Percentiles rank a stretch among this genome's conserved stretches.
These are phyloP conservation scores for Zaprionus africanus DNA, from an alignment of 1,140 invertebrate species.

Conservation along the genomic window DNA sequence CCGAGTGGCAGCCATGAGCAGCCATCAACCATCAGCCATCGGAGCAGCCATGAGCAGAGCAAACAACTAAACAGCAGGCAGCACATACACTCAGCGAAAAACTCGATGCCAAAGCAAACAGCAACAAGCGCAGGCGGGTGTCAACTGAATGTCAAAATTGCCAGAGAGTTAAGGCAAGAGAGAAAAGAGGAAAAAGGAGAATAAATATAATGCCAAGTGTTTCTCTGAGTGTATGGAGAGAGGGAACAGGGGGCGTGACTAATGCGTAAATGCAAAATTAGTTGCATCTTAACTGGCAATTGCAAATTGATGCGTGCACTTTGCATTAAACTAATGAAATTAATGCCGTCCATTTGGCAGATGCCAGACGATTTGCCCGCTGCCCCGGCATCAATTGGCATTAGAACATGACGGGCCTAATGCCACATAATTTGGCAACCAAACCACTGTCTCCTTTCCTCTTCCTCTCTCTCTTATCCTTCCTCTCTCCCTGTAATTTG, in stretches of 20 bases:
- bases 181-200: no score
- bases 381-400: background rate
- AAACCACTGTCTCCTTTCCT: background rate
- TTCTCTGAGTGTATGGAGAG: background rate
- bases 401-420: background rate
- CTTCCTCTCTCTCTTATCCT: background rate
- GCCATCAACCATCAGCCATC: conserved; percentile 21
- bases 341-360: conserved; percentile 19
- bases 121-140: background rate
- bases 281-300: conserved; percentile 36
- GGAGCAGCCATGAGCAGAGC: conserved; percentile 34
- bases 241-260: background rate
- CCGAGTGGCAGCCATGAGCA: conserved; percentile 24
- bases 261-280: conserved; percentile 44
- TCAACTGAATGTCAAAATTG: conserved; percentile 3
- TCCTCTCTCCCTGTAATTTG: background rate
- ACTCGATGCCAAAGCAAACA: conserved; percentile 3
- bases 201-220: background rate
- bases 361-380: conserved; percentile 1
- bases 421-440: background rate
- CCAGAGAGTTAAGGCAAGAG: background rate
- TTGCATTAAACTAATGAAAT: conserved; percentile 47
- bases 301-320: conserved; percentile 42
- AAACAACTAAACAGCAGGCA: conserved; percentile 21
- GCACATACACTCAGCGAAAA: background rate